Base-by-base conservation (phyloP, 2,888 invertebrate species). In the Lathronympha strigana region DNA sequence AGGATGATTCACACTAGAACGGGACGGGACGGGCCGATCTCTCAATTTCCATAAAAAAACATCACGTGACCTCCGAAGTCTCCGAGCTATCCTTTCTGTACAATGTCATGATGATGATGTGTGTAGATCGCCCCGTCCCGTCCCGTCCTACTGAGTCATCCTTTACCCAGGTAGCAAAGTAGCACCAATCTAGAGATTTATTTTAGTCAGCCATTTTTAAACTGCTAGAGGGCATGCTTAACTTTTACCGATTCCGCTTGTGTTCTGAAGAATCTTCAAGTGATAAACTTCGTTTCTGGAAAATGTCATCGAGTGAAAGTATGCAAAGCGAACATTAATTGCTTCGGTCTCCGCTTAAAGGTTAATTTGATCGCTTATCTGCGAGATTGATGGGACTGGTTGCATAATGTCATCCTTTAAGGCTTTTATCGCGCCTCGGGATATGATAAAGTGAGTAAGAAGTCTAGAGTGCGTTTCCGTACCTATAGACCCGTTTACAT, bases 301-400 rank as follows among this genome's bases (percentile, higher is more conserved):
- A 57, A 68, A 69, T 69, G 68, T 38, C 67, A 54, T 47, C 38
- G 19, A 31, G 68, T 45, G 71, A 71, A 69, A 69, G 67, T 61
- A 62, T 67, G 45, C 50, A 61, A 61, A 57, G 55, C 36, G 36
- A 49, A 15, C 43, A 67, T 68, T 67, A 69, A 70, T 70, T 68
- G 63, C 60, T 49, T n/a, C n/a, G n/a, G n/a, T n/a, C 43, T 63
- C 64, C 63, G 63, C 68, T 63, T 68, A 68, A 72, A 72, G 72
- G 72, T 71, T 69, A 70, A 60, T 58, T 67, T 68, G 63, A 47
- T 68, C 71, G 73, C 63, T 72, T 74, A 76, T 73, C 73, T 62
- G n/a, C 40, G n/a, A 71, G 74, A 76, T 73, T 69, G 71, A 74
- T 72, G 70, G 57, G 40, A 57, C 40, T 51, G 63, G 68, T 61